Percentiles rank a stretch among this genome's conserved stretches.
Evolutionary conservation across 2,797 vertebrate species (phyloP).

Genomic region (Argentina silus): DNA sequence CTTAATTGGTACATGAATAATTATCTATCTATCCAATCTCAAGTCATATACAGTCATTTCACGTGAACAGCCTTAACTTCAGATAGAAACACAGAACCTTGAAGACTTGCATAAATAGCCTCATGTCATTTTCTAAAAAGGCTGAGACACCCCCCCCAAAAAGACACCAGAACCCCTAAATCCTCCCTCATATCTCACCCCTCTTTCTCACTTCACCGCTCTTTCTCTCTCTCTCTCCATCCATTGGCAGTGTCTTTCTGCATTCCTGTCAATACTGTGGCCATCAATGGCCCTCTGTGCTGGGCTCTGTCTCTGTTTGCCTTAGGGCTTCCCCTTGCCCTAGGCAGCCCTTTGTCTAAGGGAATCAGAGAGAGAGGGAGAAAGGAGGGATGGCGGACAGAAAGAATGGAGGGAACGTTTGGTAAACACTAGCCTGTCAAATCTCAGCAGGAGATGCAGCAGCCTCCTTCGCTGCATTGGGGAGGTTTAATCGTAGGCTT

Average conservation of each 20-base stretch:
- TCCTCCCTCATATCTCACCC: neutral
- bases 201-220: neutral
- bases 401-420: constrained; percentile 39
- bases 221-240: neutral
- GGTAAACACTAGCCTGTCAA: constrained; percentile 71
- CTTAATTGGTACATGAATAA: too few species aligned
- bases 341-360: constrained; percentile 61
- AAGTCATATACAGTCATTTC: too few species aligned
- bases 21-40: too few species aligned
- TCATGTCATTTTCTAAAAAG: too few species aligned
- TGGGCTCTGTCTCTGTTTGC: constrained; percentile 67
- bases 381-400: constrained; percentile 62
- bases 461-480: constrained; percentile 25
- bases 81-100: neutral
- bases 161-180: neutral
- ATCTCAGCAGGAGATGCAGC: constrained; percentile 55
- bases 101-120: too few species aligned
- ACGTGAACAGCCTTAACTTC: too few species aligned
- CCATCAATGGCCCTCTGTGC: constrained; percentile 65
- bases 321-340: constrained; percentile 58
- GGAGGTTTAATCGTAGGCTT: constrained; percentile 54
- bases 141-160: neutral
- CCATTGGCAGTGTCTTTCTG: constrained; percentile 49
- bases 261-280: constrained; percentile 52
- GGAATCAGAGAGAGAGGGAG: constrained; percentile 54